Evolutionary conservation across 2,888 invertebrate species (phyloP).

Genomic region (Actias luna): DNA sequence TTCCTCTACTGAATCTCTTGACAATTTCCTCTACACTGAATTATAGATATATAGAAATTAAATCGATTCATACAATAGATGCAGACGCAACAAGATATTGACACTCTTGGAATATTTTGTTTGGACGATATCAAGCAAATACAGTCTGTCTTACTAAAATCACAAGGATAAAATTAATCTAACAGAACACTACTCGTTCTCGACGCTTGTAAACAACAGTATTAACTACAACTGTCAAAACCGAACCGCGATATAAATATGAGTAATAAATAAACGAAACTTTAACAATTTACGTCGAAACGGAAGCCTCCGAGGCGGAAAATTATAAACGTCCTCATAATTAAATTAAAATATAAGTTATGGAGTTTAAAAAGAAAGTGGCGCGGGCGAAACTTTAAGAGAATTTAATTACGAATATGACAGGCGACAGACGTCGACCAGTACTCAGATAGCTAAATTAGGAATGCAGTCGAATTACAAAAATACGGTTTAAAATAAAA

Average conservation of each 20-base stretch:
- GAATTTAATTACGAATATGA: slow-evolving; percentile 59
- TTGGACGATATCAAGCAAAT: neutral
- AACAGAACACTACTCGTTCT: neutral
- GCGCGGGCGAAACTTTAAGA: slow-evolving; percentile 52
- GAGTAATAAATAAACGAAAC: slow-evolving; percentile 70
- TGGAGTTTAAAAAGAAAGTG: slow-evolving; percentile 70
- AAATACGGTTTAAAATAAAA: neutral
- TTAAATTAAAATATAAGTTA: slow-evolving; percentile 75
- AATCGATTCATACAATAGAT: neutral
- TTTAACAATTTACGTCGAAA: slow-evolving; percentile 65
- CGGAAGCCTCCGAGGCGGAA: slow-evolving; percentile 47
- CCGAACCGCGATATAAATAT: slow-evolving; percentile 9
- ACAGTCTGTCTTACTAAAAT: neutral
- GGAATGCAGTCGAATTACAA: neutral
- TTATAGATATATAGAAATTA: too few species aligned
- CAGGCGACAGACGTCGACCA: neutral
- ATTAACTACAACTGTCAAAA: slow-evolving; percentile 8
- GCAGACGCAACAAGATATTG: too few species aligned
- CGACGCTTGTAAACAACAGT: neutral
- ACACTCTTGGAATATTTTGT: neutral
- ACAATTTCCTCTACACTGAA: too few species aligned
- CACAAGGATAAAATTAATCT: neutral
- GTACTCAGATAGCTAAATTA: neutral
- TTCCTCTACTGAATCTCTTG: too few species aligned
- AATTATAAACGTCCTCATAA: slow-evolving; percentile 69